Conservation (phyloP, 2,113 vertebrate genomes). For the Aleadryas rufinucha region DNA sequence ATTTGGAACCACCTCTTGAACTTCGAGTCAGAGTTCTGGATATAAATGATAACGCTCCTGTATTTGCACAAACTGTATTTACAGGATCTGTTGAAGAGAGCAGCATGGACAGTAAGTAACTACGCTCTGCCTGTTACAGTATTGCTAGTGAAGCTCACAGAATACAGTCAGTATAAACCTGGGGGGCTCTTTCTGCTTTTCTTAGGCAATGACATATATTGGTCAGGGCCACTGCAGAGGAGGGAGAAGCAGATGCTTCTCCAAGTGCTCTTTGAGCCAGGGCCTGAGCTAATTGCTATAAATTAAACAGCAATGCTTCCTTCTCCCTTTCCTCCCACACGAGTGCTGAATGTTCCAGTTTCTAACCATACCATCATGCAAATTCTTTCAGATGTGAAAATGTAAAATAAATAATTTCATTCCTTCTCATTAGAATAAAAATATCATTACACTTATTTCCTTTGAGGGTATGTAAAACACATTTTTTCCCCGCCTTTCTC, state of each 20-base stretch:
- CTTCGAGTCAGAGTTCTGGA: conserved; percentile 79
- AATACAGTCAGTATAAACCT: background rate
- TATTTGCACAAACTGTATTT: conserved; percentile 72
- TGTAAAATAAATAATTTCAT: background rate
- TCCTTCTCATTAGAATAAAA: background rate
- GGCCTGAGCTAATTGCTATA: background rate
- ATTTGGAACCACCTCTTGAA: conserved; percentile 74
- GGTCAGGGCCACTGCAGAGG: background rate
- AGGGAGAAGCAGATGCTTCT: background rate
- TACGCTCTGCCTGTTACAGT: background rate
- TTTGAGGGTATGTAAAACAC: background rate
- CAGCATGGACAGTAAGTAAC: conserved; percentile 74
- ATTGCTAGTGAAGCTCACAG: background rate
- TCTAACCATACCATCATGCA: background rate
- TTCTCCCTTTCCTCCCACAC: background rate
- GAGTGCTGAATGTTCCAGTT: background rate
- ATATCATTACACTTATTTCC: background rate
- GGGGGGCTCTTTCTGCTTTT: background rate
- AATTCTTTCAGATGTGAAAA: conserved; percentile 7
- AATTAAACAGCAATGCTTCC: background rate
- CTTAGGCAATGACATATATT: background rate
- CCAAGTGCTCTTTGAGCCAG: background rate
- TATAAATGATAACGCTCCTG: conserved; percentile 78
- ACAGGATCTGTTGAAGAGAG: conserved; percentile 71
- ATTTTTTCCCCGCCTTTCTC: background rate